Base-by-base conservation (phyloP, 37 sponge, comb jelly and placozoan genomes). In the Halichondria panicea region DNA sequence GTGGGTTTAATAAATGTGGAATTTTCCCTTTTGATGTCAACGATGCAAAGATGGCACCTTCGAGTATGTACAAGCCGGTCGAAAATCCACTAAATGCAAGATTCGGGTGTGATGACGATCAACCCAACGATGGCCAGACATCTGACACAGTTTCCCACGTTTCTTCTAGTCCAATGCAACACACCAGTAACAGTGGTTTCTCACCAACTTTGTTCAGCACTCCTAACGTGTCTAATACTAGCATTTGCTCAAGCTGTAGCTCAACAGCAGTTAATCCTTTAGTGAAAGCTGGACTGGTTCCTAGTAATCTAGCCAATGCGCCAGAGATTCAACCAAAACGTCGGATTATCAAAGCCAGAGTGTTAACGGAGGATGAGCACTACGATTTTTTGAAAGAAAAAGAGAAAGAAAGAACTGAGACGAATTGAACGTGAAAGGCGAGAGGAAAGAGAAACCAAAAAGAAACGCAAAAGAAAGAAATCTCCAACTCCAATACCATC, bases 301-400 rank as follows among this genome's bases (percentile, higher is more conserved):
- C 61, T 27, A 12, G 25, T 59, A 59, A 59, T 59, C 24, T 59
- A 18, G 61, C 24, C 24, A 8, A 24, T 12, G 61, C 15, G 19
- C 8, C 24, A 30, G 7, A 12, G 8, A 59, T 27, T n/a, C n/a
- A 59, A 30, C 61, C 61, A 8, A 59, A 59, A 59, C 24, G 61
- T 9, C 19, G 61, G 24, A 18, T 59, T 24, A 7, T 59, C 25
- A 59, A 59, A 18, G 12, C n/a, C 8, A 12, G 27, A 24, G 61
- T 59, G 9, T 30, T 59, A 8, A 59, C 61, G 8, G 61, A 59
- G 24, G n/a, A 59, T 18, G 61, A 59, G 61, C n/a, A n/a, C n/a
- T n/a, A n/a, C n/a, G n/a, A n/a, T n/a, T n/a, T n/a, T n/a, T n/a
- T n/a, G n/a, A n/a, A n/a, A n/a, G n/a, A n/a, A n/a, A n/a, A n/a